phyloP scores from a whole-genome alignment of 1,140 invertebrate genomes.

The Nomia melanderi region DNA sequence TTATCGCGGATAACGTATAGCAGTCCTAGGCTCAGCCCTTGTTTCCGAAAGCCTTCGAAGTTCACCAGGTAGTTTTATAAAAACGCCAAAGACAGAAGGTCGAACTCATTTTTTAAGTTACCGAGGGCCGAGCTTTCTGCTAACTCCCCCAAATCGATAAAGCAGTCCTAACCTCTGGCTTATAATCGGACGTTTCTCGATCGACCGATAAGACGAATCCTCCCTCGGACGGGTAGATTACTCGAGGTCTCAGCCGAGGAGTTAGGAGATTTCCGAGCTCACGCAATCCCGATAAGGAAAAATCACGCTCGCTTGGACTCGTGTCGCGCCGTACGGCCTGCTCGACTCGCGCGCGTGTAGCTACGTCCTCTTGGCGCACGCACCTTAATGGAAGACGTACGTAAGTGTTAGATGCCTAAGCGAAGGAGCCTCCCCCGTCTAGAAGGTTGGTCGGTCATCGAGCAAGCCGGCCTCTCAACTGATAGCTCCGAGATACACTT shows the following conservation, averaged over 20 bases:
- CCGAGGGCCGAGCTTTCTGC: background rate
- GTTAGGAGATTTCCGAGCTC: background rate
- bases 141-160: conserved; percentile 16
- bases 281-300: conserved; percentile 17
- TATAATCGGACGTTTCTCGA: background rate
- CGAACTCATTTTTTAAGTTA: conserved; percentile 18
- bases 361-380: conserved; percentile 24
- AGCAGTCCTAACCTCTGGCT: background rate
- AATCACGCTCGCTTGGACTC: background rate
- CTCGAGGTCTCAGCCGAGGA: background rate
- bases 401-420: conserved; percentile 13
- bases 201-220: conserved; percentile 11
- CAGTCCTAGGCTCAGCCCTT: too few relatives aligned
- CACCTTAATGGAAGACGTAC: conserved; percentile 56
- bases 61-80: too few relatives aligned
- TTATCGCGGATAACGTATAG: too few relatives aligned
- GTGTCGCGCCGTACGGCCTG: too few relatives aligned
- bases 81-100: background rate
- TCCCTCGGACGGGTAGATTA: conserved; percentile 23
- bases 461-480: conserved; percentile 33
- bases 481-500: conserved; percentile 71
- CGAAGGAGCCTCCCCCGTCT: conserved; percentile 17
- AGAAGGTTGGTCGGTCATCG: conserved; percentile 46
- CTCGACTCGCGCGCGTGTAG: background rate
- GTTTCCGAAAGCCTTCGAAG: too few relatives aligned